These are phyloP conservation scores for Melopsittacus undulatus DNA, from an alignment of 2,797 vertebrate species.

Conservation along the genomic window DNA sequence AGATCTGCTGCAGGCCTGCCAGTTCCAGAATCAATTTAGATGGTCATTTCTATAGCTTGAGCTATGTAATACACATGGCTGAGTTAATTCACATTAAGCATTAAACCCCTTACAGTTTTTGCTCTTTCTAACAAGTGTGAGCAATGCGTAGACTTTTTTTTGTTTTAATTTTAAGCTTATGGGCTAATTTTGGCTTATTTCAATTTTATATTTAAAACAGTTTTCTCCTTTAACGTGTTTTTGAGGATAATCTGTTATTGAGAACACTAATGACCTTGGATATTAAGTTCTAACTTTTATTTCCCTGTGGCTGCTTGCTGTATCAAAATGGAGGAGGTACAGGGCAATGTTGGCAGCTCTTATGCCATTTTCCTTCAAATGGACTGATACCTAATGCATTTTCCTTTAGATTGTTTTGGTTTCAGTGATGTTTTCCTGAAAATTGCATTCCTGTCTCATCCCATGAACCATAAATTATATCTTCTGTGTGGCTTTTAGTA, in stretches of 20 bases:
- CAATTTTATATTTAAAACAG: constrained; percentile 41
- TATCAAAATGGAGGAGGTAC: constrained; percentile 18
- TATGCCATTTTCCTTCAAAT: not conserved
- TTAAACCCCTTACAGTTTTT: constrained; percentile 33
- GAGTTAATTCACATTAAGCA: constrained; percentile 51
- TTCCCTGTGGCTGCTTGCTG: constrained; percentile 12
- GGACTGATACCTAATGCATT: not conserved
- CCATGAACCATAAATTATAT: constrained; percentile 49
- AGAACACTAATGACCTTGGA: constrained; percentile 55
- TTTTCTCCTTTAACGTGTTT: constrained; percentile 41
- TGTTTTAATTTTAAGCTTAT: constrained; percentile 27
- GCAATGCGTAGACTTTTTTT: not conserved
- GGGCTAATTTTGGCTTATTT: constrained; percentile 40
- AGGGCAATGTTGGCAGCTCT: constrained; percentile 4
- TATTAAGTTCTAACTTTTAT: constrained; percentile 51
- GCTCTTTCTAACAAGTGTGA: constrained; percentile 44
- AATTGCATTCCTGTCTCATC: constrained; percentile 55
- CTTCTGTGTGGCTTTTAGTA: constrained; percentile 18
- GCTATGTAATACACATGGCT: constrained; percentile 7
- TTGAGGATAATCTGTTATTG: constrained; percentile 22
- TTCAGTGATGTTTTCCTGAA: constrained; percentile 22
- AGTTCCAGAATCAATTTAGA: constrained; percentile 51
- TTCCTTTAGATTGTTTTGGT: constrained; percentile 49
- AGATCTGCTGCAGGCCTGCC: constrained; percentile 48
- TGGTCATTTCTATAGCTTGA: constrained; percentile 10